A percentile compares a stretch with the other conserved stretches of the same genome.
phyloP scores from a whole-genome alignment of 2,113 vertebrate genomes.

The Peromyscus polionotus region DNA sequence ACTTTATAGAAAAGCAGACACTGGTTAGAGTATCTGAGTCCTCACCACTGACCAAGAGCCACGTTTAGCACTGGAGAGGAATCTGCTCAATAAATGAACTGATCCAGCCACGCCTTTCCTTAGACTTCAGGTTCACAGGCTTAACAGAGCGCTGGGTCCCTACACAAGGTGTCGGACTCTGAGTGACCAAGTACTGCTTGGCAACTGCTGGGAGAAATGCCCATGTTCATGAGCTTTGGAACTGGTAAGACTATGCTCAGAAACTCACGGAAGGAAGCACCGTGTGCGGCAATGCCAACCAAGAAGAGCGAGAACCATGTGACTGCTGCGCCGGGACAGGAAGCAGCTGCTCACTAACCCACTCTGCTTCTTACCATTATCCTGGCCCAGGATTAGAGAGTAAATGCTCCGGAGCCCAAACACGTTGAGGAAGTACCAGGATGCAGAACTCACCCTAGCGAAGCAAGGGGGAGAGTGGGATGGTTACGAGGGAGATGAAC shows the following conservation, averaged over 20 bases:
- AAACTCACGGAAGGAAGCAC: not conserved
- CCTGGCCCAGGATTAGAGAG: conserved; percentile 97
- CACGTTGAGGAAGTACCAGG: conserved; percentile 99
- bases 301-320: not conserved
- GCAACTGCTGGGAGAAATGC: not conserved
- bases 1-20: not conserved
- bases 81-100: not conserved
- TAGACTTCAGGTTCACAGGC: not conserved
- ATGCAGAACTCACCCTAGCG: conserved; percentile 98
- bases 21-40: not conserved
- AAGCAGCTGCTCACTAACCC: conserved; percentile 33
- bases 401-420: conserved; percentile 99
- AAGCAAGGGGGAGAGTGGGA: conserved; percentile 58
- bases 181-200: not conserved
- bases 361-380: conserved; percentile 93
- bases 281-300: not conserved
- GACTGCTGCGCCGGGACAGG: not conserved
- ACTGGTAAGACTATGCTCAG: not conserved
- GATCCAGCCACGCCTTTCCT: not conserved
- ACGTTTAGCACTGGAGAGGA: not conserved
- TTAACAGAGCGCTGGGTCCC: not conserved
- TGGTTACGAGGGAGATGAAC: not conserved
- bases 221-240: not conserved
- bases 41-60: not conserved
- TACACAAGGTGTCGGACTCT: not conserved